A percentile compares a stretch with the other conserved stretches of the same genome.
Conservation (phyloP, 2,113 vertebrate genomes). For the Siniperca chuatsi region DNA sequence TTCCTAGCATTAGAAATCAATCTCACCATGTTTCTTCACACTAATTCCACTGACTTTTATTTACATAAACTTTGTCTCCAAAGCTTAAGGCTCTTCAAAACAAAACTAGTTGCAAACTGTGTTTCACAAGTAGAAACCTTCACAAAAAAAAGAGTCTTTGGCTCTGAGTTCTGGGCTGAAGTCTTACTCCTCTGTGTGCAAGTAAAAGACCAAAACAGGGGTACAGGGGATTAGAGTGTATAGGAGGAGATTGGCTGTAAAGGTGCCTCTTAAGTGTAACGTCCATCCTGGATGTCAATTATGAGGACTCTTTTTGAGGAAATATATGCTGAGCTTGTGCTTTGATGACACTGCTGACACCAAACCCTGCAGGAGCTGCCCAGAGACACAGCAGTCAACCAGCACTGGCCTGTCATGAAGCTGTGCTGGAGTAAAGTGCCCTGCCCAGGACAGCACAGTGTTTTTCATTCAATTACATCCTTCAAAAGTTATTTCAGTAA, state of each 20-base stretch:
- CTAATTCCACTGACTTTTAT: slow-evolving; percentile 46
- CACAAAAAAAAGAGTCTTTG: neutral
- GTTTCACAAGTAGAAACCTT: no score
- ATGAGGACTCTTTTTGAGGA: neutral
- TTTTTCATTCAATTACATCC: neutral
- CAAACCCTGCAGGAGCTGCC: slow-evolving; percentile 4
- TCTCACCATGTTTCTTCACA: slow-evolving; percentile 20
- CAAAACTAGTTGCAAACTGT: neutral
- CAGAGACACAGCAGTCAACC: slow-evolving; percentile 13
- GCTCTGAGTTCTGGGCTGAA: neutral
- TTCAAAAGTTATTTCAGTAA: neutral
- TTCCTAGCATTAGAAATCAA: slow-evolving; percentile 32
- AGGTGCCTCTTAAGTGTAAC: neutral
- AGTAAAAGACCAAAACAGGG: neutral
- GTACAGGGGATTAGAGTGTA: neutral
- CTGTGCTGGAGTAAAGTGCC: neutral
- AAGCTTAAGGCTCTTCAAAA: slow-evolving; percentile 19
- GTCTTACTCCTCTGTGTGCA: neutral
- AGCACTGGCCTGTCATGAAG: neutral
- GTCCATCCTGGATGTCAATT: slow-evolving; percentile 1
- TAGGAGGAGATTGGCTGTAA: neutral
- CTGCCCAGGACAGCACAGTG: neutral
- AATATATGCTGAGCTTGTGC: slow-evolving; percentile 17
- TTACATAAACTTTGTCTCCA: slow-evolving; percentile 4
- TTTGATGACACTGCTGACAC: slow-evolving; percentile 4